phyloP scores from a whole-genome alignment of 2,797 vertebrate genomes.

The Neoniphon sammara region DNA sequence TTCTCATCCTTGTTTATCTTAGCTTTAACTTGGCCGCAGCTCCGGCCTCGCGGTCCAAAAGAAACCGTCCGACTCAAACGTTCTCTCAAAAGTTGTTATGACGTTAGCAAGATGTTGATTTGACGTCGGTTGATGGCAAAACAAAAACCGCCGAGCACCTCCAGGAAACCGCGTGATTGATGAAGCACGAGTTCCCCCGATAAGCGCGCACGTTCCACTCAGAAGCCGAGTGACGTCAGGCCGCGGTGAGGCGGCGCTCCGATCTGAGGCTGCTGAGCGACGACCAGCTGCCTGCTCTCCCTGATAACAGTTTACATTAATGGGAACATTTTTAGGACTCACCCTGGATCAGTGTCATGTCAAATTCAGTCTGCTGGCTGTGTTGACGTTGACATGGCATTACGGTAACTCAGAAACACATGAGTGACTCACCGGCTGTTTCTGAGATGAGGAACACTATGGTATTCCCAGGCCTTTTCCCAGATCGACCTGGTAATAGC shows the following conservation, averaged over 20 bases:
- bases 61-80: conserved; percentile 26
- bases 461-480: conserved; percentile 2
- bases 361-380: neutral
- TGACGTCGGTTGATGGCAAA: conserved; percentile 33
- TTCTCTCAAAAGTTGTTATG: conserved; percentile 45
- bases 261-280: neutral
- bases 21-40: conserved; percentile 55
- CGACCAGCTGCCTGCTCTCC: conserved; percentile 23
- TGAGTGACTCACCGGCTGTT: neutral
- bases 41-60: conserved; percentile 40
- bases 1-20: conserved; percentile 70
- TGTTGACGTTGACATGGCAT: conserved; percentile 6
- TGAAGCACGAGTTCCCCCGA: conserved; percentile 22
- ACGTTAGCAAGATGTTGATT: conserved; percentile 59
- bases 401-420: neutral
- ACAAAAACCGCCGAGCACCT: conserved; percentile 25
- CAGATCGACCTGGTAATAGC: conserved; percentile 25
- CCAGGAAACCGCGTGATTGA: neutral
- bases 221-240: conserved; percentile 27
- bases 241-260: neutral
- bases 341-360: neutral
- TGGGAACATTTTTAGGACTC: neutral
- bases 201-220: neutral
- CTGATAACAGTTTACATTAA: conserved; percentile 7
- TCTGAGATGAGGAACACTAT: conserved; percentile 9